Percentiles rank a stretch among this genome's conserved stretches.
Evolutionary conservation across 2,113 vertebrate genomes (phyloP).

Genomic region (Tympanuchus pallidicinctus): DNA sequence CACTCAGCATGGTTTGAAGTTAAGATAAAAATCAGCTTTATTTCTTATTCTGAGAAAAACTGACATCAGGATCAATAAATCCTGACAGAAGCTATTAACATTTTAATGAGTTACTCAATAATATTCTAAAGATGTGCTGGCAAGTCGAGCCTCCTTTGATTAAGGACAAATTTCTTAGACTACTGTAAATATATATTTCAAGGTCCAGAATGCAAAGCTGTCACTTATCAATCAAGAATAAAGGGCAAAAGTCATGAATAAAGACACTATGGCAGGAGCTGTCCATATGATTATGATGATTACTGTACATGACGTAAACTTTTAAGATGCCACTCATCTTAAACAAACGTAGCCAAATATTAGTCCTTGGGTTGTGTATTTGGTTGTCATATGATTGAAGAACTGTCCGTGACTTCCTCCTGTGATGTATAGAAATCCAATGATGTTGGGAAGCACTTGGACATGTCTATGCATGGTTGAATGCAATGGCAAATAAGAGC

Average conservation of each 20-base stretch:
- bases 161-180: slow-evolving; percentile 67
- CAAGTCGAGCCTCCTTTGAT: slow-evolving; percentile 76
- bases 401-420: not conserved
- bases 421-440: fast-evolving
- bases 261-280: slow-evolving; percentile 55
- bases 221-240: slow-evolving; percentile 64
- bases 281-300: slow-evolving; percentile 15
- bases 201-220: slow-evolving; percentile 50
- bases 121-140: slow-evolving; percentile 73
- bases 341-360: not conserved
- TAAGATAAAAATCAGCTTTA: slow-evolving; percentile 72
- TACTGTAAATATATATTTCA: slow-evolving; percentile 77
- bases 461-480: not conserved
- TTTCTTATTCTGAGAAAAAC: slow-evolving; percentile 74
- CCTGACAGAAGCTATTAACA: slow-evolving; percentile 82
- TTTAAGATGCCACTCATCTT: slow-evolving; percentile 30
- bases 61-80: slow-evolving; percentile 82
- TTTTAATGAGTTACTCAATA: slow-evolving; percentile 80
- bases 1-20: slow-evolving; percentile 46
- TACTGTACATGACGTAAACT: slow-evolving; percentile 54
- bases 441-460: fast-evolving
- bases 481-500: not conserved
- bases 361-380: not conserved
- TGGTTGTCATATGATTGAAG: not conserved
- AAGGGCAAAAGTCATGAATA: slow-evolving; percentile 66